Evolutionary conservation across 2,888 invertebrate species (phyloP).

Genomic region (Pachymerium ferrugineum): DNA sequence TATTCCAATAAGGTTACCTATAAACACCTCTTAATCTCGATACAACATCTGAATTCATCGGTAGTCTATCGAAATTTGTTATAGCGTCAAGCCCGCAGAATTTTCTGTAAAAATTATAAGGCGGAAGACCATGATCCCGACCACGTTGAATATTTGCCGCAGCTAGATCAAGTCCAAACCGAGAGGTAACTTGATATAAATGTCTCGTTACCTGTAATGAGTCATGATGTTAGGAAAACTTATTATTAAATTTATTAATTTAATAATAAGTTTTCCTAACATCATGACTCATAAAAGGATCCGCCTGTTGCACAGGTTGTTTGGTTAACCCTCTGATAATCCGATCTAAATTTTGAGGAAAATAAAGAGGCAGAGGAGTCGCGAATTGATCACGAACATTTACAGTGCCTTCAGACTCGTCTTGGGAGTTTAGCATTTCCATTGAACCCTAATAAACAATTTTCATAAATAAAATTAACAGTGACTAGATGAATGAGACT

Average conservation of each 20-base stretch:
- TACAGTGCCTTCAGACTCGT: background rate
- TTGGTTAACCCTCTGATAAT: constrained; percentile 23
- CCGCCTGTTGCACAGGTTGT: constrained; percentile 10
- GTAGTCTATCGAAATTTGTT: constrained; percentile 57
- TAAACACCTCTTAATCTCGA: background rate
- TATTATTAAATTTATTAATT: background rate
- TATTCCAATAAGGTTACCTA: too few species aligned
- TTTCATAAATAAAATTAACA: background rate
- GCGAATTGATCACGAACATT: constrained; percentile 32
- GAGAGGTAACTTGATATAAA: constrained; percentile 35
- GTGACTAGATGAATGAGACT: too few species aligned
- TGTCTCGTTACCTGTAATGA: constrained; percentile 38
- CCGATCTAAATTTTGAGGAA: constrained; percentile 27
- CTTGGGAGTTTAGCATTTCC: constrained; percentile 30
- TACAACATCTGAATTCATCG: background rate
- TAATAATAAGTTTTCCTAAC: background rate
- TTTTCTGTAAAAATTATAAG: constrained; percentile 45
- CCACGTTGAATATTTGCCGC: constrained; percentile 42
- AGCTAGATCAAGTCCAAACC: constrained; percentile 42
- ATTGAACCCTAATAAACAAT: constrained; percentile 31
- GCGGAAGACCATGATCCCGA: constrained; percentile 42
- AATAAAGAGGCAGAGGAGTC: constrained; percentile 32
- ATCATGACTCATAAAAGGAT: constrained; percentile 15
- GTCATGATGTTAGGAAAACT: background rate
- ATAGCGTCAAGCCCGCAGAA: constrained; percentile 41